Percentiles rank a stretch among this genome's conserved stretches.
Evolutionary conservation across 2,113 vertebrate species (phyloP).

Genomic region (Choloepus hoffmanni): DNA sequence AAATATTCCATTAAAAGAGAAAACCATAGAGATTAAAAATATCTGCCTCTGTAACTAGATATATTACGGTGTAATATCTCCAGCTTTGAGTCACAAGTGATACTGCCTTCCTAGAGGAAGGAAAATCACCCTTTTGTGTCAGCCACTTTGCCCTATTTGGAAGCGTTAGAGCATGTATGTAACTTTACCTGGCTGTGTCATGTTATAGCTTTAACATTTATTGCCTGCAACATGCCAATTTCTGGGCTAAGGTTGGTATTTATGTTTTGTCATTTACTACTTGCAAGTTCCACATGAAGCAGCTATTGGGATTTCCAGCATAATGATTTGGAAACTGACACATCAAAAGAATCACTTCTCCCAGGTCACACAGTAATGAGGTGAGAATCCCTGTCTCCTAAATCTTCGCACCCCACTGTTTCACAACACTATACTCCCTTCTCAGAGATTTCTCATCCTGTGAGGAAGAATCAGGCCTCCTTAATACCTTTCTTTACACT

Average conservation of each 20-base stretch:
- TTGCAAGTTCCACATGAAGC: neutral
- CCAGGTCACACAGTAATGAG: neutral
- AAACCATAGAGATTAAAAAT: too few relatives aligned
- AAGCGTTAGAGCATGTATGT: neutral
- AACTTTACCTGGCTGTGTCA: neutral
- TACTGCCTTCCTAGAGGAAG: neutral
- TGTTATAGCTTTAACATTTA: neutral
- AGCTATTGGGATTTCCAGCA: neutral
- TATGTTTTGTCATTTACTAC: neutral
- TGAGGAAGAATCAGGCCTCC: neutral
- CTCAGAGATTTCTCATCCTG: neutral
- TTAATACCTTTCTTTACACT: conserved; percentile 83
- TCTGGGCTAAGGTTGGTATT: neutral
- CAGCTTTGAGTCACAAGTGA: too few relatives aligned
- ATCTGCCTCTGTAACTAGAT: too few relatives aligned
- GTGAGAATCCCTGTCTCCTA: neutral
- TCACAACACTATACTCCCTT: neutral
- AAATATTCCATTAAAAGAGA: too few relatives aligned
- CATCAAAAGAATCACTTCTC: neutral
- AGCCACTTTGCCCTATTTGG: neutral
- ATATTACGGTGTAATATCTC: too few relatives aligned
- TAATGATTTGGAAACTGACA: neutral
- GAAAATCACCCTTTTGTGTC: neutral
- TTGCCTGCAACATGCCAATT: neutral
- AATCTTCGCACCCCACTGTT: neutral